Conservation (phyloP, 2,888 invertebrate species). For the Eristalis intricaria region DNA sequence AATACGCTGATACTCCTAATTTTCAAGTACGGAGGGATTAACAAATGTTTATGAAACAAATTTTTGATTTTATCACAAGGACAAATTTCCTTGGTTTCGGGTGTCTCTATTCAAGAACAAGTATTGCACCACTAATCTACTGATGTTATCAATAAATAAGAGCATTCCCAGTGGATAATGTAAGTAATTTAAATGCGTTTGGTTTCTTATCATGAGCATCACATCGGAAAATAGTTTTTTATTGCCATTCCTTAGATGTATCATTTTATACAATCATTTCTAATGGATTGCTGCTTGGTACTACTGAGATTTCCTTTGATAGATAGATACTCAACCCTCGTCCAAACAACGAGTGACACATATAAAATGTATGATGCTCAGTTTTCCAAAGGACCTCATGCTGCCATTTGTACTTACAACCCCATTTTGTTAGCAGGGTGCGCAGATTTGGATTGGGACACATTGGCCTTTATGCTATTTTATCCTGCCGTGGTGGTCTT, state of each 20-base stretch:
- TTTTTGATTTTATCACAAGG: constrained; percentile 25
- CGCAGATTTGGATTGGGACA: constrained; percentile 60
- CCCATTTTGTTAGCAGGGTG: constrained; percentile 55
- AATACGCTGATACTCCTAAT: not conserved
- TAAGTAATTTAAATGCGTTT: constrained; percentile 53
- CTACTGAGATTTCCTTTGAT: constrained; percentile 31
- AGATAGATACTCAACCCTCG: constrained; percentile 54
- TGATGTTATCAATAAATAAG: constrained; percentile 56
- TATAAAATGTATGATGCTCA: constrained; percentile 61
- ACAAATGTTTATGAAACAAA: constrained; percentile 31
- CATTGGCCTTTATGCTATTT: constrained; percentile 61
- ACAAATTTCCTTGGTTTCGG: constrained; percentile 5
- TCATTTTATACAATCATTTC: constrained; percentile 55
- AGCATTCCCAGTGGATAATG: constrained; percentile 60
- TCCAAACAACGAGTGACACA: constrained; percentile 25
- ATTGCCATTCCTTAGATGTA: constrained; percentile 55
- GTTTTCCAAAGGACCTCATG: constrained; percentile 41
- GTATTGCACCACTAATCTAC: constrained; percentile 34
- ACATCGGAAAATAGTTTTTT: constrained; percentile 64
- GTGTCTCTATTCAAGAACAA: not conserved
- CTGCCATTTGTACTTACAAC: constrained; percentile 64
- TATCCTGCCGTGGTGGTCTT: constrained; percentile 54
- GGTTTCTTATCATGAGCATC: constrained; percentile 63
- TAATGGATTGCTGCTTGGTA: constrained; percentile 53
- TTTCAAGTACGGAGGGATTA: not conserved